Base-by-base conservation (phyloP, 2,797 vertebrate species). In the Tragelaphus oryx region DNA sequence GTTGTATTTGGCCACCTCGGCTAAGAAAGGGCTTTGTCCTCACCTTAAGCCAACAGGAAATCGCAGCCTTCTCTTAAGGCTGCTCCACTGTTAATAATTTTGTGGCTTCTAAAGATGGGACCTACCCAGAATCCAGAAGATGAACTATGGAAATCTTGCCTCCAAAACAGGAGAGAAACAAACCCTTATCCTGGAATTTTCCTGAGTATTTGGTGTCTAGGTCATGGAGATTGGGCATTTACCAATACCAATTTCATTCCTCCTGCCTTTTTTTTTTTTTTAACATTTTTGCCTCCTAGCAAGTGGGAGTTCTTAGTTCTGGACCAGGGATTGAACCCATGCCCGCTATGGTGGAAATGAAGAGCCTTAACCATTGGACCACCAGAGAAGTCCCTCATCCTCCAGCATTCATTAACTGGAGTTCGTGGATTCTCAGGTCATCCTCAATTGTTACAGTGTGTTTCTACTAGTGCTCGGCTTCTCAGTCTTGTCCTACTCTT, bases 321-420 rank as follows among this genome's bases (percentile, higher is more conserved):
- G 11, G 33, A 26, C 33, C 68, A 24, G 37, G 68, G 37, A 74
- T 26, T 74, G 68, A 41, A 12, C 37, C 68, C 28, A 24, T 0
- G 2, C 5, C 37, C 68, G 22, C 37, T 41, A 13, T 44, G 22
- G 68, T 44, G 37, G 37, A 74, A 74, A 74, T 44, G 11, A 41
- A 74, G 68, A 44, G 37, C 37, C 68, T 74, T 74, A 74, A 74
- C 37, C 37, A 74, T 3, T 74, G 22, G 68, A 24, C 68, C 6
- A 44, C 37, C 37, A 74, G 68, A 12, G 37, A 74, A 44, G 68
- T 44, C 68, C 6, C 22, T 74, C 68, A 54, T 81, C 24, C 28
- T 85, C 60, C 59, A 88, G 46, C 87, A 71, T 76, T 95, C 55
- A 96, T 86, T 68, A 86, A n/a, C 57, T 95, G 48, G 16, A 84